Base-by-base conservation (phyloP, 2,113 vertebrate species). In the Prionailurus viverrinus region DNA sequence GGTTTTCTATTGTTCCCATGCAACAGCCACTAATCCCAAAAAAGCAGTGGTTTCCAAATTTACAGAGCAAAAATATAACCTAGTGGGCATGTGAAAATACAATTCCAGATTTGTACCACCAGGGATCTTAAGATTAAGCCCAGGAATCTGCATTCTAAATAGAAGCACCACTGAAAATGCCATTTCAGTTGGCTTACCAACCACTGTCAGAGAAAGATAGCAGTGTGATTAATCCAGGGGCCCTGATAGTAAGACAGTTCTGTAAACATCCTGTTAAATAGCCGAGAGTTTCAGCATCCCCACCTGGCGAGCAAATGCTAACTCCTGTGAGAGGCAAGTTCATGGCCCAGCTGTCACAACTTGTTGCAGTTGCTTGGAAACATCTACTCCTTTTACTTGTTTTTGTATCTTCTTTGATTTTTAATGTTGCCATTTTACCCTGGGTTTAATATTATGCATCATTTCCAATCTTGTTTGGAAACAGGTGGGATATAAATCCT, bases 381-480 rank as follows among this genome's bases (percentile, higher is more conserved):
- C 78, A 90, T 91, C 85, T 94, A 58, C 73, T 91, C 4, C 36
- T 97, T 95, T 86, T 51, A 78, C 27, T 86, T 92, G 7, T 10
- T 81, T 95, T 76, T 78, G 16, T 81, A 79, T 84, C 51, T 71
- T 76, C 80, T 93, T 89, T 95, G 69, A 96, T 61, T 94, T 97
- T 96, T 85, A 82, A 63, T 79, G 31, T 85, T 95, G 45, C 48
- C 71, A 3, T 76, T 86, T 86, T 96, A 82, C 74, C 45, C 71
- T 93, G 51, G 53, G 78, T 39, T 94, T 97, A 93, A 82, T 92
- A 85, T 45, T 89, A 61, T 48, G 7, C 69, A 39, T 95, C 31
- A 76, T 92, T 96, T 95, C 68, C 96, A 97, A 96, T 87, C 51
- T 82, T 88, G 12, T 68, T 96, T 96, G 41, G 31, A 95, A 94